phyloP scores from a whole-genome alignment of 2,797 vertebrate species.

The Mallotus villosus region DNA sequence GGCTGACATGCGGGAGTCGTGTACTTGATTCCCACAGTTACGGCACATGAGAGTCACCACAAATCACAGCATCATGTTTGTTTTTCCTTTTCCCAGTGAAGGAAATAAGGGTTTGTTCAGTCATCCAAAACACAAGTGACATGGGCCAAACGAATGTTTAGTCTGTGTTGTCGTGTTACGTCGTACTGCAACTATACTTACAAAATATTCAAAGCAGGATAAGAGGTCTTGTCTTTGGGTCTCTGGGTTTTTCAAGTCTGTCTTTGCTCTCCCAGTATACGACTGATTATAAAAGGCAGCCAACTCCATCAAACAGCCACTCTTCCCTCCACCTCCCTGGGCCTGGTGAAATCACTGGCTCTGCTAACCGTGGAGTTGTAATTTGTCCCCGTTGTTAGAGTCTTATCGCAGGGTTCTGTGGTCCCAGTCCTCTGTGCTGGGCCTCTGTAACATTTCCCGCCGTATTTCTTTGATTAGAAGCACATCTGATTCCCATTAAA shows the following conservation, averaged over 20 bases:
- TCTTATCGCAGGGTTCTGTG: slow-evolving; percentile 66
- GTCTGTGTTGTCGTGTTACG: not conserved
- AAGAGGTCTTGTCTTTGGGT: slow-evolving; percentile 6
- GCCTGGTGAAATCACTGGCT: slow-evolving; percentile 36
- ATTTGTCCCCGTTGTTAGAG: slow-evolving; percentile 59
- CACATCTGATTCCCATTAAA: slow-evolving; percentile 80
- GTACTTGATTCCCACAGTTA: slow-evolving; percentile 5
- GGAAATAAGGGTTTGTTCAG: not conserved
- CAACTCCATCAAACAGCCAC: slow-evolving; percentile 32
- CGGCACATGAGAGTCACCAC: not conserved
- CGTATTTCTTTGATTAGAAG: slow-evolving; percentile 76
- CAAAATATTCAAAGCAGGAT: slow-evolving; percentile 10
- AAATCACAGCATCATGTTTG: not conserved
- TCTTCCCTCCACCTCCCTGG: not conserved
- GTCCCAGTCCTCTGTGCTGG: slow-evolving; percentile 45
- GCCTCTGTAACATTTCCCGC: slow-evolving; percentile 67
- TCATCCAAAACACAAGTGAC: not conserved
- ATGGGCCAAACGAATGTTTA: not conserved
- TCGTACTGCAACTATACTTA: not conserved
- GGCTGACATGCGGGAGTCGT: not conserved
- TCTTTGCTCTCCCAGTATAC: slow-evolving; percentile 29
- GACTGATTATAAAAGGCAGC: slow-evolving; percentile 43
- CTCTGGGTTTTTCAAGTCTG: slow-evolving; percentile 39
- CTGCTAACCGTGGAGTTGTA: slow-evolving; percentile 43
- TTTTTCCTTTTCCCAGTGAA: not conserved